Conservation (phyloP, 2,113 vertebrate genomes). For the Anoplopoma fimbria region DNA sequence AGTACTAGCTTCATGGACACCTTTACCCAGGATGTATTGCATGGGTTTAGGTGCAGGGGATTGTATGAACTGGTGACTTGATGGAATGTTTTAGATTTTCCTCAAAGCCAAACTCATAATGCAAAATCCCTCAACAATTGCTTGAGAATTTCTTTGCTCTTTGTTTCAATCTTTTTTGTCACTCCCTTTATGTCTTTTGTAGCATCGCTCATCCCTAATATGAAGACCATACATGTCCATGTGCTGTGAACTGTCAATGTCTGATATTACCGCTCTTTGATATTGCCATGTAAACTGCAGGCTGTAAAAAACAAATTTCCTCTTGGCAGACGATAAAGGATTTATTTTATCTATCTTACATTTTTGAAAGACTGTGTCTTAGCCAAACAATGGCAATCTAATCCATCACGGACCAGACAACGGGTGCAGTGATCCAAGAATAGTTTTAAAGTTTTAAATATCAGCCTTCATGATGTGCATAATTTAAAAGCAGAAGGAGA, state of each 20-base stretch:
- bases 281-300: slow-evolving; percentile 17
- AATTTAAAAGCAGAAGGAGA: slow-evolving; percentile 45
- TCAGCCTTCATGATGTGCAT: slow-evolving; percentile 62
- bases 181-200: background rate
- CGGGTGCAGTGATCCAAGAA: slow-evolving; percentile 34
- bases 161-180: background rate
- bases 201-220: background rate
- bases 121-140: background rate
- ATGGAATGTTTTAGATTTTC: background rate
- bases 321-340: slow-evolving; percentile 30
- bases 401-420: slow-evolving; percentile 50
- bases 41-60: background rate
- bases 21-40: background rate
- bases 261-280: slow-evolving; percentile 26
- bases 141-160: background rate
- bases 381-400: slow-evolving; percentile 60
- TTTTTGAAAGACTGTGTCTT: slow-evolving; percentile 35
- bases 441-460: slow-evolving; percentile 60
- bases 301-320: slow-evolving; percentile 55
- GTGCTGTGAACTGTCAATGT: slow-evolving; percentile 41
- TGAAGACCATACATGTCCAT: background rate
- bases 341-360: slow-evolving; percentile 44
- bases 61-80: background rate
- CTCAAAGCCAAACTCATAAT: background rate
- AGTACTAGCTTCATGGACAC: background rate